Conservation (phyloP, 2,888 invertebrate species). For the Agrypnus murinus region DNA sequence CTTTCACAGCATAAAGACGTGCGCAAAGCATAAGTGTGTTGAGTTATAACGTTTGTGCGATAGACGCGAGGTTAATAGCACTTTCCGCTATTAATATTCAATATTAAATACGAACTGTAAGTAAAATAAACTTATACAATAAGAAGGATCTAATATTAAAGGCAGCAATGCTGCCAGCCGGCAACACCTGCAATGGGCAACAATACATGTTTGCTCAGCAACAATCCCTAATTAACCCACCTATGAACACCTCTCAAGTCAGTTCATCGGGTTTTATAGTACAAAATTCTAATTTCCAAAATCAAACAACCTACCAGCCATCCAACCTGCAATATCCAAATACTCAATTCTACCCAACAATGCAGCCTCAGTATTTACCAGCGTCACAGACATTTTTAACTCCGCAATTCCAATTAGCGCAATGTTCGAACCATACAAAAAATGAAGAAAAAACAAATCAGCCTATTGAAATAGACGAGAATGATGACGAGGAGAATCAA, state of each 20-base stretch:
- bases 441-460: slow-evolving; percentile 1
- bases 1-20: background rate
- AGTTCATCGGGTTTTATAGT: background rate
- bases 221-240: background rate
- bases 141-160: background rate
- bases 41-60: background rate
- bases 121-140: slow-evolving; percentile 1
- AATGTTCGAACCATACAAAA: background rate
- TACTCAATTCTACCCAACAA: slow-evolving; percentile 2
- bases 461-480: slow-evolving; percentile 5
- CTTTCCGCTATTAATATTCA: background rate
- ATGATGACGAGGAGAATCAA: background rate
- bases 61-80: background rate
- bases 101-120: background rate
- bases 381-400: slow-evolving; percentile 5
- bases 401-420: slow-evolving; percentile 1
- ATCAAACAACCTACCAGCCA: slow-evolving; percentile 2
- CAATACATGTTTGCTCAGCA: background rate
- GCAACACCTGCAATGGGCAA: background rate
- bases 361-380: slow-evolving; percentile 1
- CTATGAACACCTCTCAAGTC: background rate
- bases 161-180: slow-evolving; percentile 8
- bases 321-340: slow-evolving; percentile 3
- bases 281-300: slow-evolving; percentile 9
- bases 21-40: background rate